These are phyloP conservation scores for Puntigrus tetrazona DNA, from an alignment of 2,113 vertebrate species.

Conservation along the genomic window DNA sequence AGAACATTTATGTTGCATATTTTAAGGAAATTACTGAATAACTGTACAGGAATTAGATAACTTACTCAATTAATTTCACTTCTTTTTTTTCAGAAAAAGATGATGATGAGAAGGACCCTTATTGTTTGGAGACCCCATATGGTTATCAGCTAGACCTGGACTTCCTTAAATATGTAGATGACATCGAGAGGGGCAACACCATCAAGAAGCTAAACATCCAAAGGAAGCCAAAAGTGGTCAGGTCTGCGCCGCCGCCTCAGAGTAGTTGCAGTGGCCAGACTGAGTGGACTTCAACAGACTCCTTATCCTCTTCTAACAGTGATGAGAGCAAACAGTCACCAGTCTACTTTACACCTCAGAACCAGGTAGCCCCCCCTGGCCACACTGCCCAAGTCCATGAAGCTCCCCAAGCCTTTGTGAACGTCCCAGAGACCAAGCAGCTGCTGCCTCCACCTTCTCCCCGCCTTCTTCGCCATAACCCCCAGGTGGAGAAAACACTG, in stretches of 20 bases:
- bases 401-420: slow-evolving; percentile 71
- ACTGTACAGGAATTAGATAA: neutral
- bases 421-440: slow-evolving; percentile 75
- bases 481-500: slow-evolving; percentile 94
- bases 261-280: slow-evolving; percentile 70
- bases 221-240: slow-evolving; percentile 81
- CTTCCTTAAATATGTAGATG: slow-evolving; percentile 97
- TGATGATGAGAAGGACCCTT: slow-evolving; percentile 83
- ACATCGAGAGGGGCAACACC: slow-evolving; percentile 95
- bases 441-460: slow-evolving; percentile 88
- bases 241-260: slow-evolving; percentile 65
- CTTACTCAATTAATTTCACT: neutral
- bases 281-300: slow-evolving; percentile 91
- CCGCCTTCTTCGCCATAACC: slow-evolving; percentile 83
- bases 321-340: slow-evolving; percentile 87
- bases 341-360: slow-evolving; percentile 70
- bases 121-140: slow-evolving; percentile 97
- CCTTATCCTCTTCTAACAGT: slow-evolving; percentile 90
- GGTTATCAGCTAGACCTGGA: slow-evolving; percentile 96
- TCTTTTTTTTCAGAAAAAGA: slow-evolving; percentile 75
- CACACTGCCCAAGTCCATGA: slow-evolving; percentile 69
- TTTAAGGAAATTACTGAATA: neutral
- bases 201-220: slow-evolving; percentile 91
- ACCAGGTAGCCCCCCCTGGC: slow-evolving; percentile 63
- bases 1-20: neutral